Evolutionary conservation across 1,140 invertebrate genomes (phyloP), one percentile per base, ranked within the genome.

Genomic region (Bombus waltoni): DNA sequence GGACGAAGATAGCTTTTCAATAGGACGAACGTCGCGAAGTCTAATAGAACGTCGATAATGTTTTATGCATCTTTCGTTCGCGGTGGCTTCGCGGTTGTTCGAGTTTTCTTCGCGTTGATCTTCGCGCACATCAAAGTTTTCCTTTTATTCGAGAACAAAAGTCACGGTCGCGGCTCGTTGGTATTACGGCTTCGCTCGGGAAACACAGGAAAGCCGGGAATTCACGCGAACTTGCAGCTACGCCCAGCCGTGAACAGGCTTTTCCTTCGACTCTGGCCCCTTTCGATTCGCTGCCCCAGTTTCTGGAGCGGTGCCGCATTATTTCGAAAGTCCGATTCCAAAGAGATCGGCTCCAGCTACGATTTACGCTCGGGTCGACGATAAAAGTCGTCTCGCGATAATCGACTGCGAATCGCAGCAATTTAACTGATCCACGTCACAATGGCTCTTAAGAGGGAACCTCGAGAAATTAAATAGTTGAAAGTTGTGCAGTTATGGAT

Each of bases 21-120:
- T 59, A 25, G 75, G 35, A 76, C 32, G 53, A 77, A 32, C 42
- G 8, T 32, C 22, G 25, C 35, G 53, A 62, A 40, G 38, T 77
- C 75, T 77, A 62, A 77, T 57, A 59, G 75, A 77, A 40, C n/a
- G 53, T 11, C 57, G 75, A 77, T 77, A 62, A 77, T 77, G 75
- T 77, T 77, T 77, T 77, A 77, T 77, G 75, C 75, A 77, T 77
- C 57, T 59, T 77, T 77, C 75, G 42, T 40, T 62, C 28, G 32
- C 35, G 28, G 53, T 38, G 0, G 75, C 35, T 62, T 8, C 68
- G 38, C 68, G 38, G 35, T 25, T 28, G 74, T 62, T 62, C 75
- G n/a, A 59, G 75, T 77, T 77, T 62, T 22, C 74, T 42, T 62
- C 47, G 35, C 25, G 35, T 76, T 59, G 53, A 76, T 76, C 74